A percentile compares a stretch with the other conserved stretches of the same genome.
phyloP scores from a whole-genome alignment of 2,113 vertebrate species.

The Diglossa brunneiventris region DNA sequence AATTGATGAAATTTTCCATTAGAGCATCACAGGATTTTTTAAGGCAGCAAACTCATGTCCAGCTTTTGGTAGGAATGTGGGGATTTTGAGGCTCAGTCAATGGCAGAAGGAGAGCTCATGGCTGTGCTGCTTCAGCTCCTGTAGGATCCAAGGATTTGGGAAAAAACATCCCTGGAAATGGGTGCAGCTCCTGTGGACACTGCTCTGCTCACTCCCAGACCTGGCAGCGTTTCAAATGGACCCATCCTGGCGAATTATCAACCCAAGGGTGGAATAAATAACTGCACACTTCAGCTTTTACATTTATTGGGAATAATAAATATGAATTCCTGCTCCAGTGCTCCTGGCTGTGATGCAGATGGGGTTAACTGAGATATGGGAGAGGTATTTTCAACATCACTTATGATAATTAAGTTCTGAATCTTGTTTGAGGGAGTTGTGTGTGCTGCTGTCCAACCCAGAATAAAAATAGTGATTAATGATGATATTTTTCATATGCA shows the following conservation, averaged over 20 bases:
- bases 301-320: constrained; percentile 21
- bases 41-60: not conserved
- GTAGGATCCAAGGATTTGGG: not conserved
- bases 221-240: not conserved
- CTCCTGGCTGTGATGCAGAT: not conserved
- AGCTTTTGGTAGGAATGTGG: not conserved
- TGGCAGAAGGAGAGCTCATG: not conserved
- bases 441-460: not conserved
- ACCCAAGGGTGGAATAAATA: not conserved
- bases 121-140: not conserved
- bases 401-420: not conserved
- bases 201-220: not conserved
- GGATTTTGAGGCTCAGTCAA: not conserved
- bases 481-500: not conserved
- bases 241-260: not conserved
- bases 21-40: not conserved
- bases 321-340: not conserved
- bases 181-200: rapidly evolving
- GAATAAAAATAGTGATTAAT: not conserved
- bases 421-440: constrained; percentile 1
- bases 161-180: not conserved
- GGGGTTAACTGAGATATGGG: not conserved
- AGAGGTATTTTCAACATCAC: not conserved
- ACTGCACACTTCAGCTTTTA: not conserved
- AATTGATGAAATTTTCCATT: not conserved